Evolutionary conservation across 2,113 vertebrate genomes (phyloP).

Genomic region (Atractosteus spatula): DNA sequence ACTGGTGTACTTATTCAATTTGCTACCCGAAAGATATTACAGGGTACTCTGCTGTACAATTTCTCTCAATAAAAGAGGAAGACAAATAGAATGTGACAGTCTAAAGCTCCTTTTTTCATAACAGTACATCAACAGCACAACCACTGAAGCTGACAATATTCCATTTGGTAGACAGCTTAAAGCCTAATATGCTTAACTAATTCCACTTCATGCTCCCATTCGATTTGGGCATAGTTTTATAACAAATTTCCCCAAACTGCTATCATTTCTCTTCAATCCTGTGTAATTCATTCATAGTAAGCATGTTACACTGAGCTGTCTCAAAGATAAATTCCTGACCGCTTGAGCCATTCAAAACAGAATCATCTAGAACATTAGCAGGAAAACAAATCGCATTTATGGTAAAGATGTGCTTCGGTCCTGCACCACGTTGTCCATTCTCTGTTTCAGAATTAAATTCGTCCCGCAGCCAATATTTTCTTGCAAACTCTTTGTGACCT

Average conservation of each 20-base stretch:
- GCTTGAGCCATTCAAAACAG: not conserved
- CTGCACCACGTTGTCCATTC: constrained; percentile 41
- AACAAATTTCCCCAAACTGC: not conserved
- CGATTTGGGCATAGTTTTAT: constrained; percentile 2
- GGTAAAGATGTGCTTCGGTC: constrained; percentile 38
- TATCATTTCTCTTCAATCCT: not conserved
- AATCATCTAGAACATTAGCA: constrained; percentile 30
- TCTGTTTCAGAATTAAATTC: constrained; percentile 42
- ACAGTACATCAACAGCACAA: constrained; percentile 8
- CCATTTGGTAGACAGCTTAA: constrained; percentile 28
- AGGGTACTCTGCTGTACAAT: not conserved
- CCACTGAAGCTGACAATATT: not conserved
- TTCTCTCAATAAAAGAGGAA: not conserved
- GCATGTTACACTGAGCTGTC: constrained; percentile 5
- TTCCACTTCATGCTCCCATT: constrained; percentile 20
- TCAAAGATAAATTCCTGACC: not conserved
- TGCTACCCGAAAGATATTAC: no score
- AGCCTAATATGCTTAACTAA: constrained; percentile 34
- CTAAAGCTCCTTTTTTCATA: constrained; percentile 16
- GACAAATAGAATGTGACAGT: not conserved
- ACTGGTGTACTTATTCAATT: no score
- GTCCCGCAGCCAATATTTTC: constrained; percentile 52
- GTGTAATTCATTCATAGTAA: not conserved
- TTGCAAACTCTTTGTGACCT: constrained; percentile 61
- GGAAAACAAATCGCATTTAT: constrained; percentile 42